Percentiles rank a stretch among this genome's conserved stretches.
These are phyloP conservation scores for Macrobrachium nipponense DNA, from an alignment of 1,140 invertebrate genomes.

Conservation along the genomic window DNA sequence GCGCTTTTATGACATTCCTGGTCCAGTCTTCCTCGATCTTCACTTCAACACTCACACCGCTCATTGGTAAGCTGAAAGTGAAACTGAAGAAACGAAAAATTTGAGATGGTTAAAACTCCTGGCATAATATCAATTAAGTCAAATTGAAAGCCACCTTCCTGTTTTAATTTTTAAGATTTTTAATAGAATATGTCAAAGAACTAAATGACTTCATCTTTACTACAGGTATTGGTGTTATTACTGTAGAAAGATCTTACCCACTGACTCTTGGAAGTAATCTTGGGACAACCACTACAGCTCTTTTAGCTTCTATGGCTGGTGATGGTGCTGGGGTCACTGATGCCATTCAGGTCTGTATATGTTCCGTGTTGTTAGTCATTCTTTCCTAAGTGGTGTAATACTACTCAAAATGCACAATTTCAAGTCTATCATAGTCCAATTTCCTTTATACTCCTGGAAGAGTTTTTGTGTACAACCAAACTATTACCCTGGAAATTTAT, in stretches of 20 bases:
- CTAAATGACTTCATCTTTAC: neutral
- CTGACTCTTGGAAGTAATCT: constrained; percentile 76
- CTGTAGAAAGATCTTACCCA: constrained; percentile 75
- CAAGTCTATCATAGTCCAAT: too few species aligned
- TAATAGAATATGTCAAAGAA: neutral
- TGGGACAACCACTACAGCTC: constrained; percentile 75
- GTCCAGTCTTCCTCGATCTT: constrained; percentile 77
- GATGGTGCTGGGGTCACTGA: constrained; percentile 66
- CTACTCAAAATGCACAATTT: too few species aligned
- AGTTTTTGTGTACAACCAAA: too few species aligned
- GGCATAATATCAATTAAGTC: too few species aligned
- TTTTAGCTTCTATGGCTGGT: constrained; percentile 72
- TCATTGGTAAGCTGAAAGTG: constrained; percentile 72
- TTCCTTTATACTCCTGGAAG: too few species aligned
- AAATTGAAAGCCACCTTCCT: too few species aligned
- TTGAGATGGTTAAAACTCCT: neutral
- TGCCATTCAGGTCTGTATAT: constrained; percentile 68
- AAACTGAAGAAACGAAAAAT: neutral
- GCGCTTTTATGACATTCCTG: constrained; percentile 74
- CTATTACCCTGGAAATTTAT: too few species aligned
- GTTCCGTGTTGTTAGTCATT: too few species aligned
- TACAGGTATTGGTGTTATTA: constrained; percentile 71
- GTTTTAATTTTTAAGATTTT: neutral
- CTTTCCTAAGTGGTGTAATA: too few species aligned
- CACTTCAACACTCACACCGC: constrained; percentile 76